phyloP scores from a whole-genome alignment of 2,797 vertebrate genomes.

The Merluccius polli region DNA sequence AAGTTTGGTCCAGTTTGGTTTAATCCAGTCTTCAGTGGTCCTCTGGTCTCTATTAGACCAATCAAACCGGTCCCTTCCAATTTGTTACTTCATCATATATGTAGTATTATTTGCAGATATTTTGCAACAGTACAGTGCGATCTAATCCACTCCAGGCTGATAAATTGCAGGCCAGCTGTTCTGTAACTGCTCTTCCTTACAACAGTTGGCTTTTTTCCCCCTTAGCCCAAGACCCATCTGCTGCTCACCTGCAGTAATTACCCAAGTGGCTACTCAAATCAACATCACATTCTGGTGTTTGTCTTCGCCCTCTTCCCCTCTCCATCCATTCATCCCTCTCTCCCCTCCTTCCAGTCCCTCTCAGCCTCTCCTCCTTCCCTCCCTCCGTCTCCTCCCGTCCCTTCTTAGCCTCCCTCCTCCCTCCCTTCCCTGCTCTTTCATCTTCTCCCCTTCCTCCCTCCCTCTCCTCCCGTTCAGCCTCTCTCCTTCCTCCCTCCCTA shows the following conservation, averaged over 20 bases:
- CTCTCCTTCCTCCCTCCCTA: not conserved
- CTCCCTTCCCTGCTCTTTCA: not conserved
- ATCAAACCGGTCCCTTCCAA: not conserved
- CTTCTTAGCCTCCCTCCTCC: not conserved
- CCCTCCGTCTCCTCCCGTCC: not conserved
- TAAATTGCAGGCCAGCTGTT: not conserved
- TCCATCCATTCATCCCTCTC: not conserved
- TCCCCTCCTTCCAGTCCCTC: not conserved
- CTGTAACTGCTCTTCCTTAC: slow-evolving; percentile 5
- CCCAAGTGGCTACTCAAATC: not conserved
- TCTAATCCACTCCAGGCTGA: slow-evolving; percentile 7
- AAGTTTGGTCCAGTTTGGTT: not conserved
- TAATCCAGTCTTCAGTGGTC: not conserved
- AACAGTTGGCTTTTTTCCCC: not conserved
- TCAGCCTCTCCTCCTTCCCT: not conserved
- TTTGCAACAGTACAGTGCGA: not conserved
- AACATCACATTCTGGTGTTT: not conserved
- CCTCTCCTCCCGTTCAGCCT: not conserved
- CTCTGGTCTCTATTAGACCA: not conserved
- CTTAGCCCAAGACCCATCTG: not conserved
- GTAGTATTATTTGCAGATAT: not conserved
- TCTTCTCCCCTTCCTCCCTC: not conserved
- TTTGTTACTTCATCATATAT: not conserved
- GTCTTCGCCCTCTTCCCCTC: not conserved
- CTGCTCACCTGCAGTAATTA: not conserved